Evolutionary conservation across 1,140 invertebrate species (phyloP).

Genomic region (Aricia agestis): DNA sequence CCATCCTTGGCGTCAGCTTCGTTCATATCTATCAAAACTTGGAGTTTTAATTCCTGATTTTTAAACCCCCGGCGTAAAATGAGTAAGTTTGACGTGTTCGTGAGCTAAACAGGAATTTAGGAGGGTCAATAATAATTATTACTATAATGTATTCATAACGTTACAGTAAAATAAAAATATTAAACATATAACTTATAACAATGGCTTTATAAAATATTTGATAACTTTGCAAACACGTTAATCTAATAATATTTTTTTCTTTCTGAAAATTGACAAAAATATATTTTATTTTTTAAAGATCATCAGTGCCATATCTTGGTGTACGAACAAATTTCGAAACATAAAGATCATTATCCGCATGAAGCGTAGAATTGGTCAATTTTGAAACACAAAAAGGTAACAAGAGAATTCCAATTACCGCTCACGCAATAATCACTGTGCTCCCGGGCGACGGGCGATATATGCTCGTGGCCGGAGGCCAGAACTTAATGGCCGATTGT

Average conservation of each 20-base stretch:
- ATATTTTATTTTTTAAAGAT: too few relatives aligned
- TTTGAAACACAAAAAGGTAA: slow-evolving; percentile 14
- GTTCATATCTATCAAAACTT: neutral
- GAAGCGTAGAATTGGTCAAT: slow-evolving; percentile 12
- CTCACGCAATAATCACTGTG: slow-evolving; percentile 5
- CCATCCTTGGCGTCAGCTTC: neutral
- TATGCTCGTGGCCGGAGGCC: neutral
- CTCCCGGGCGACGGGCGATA: neutral
- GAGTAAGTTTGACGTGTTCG: neutral
- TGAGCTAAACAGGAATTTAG: neutral
- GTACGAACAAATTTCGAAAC: neutral
- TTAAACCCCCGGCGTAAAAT: neutral
- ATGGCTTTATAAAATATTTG: too few relatives aligned
- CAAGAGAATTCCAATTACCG: slow-evolving; percentile 13
- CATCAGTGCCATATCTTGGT: neutral
- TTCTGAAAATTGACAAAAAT: too few relatives aligned
- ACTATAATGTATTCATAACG: too few relatives aligned
- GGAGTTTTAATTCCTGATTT: neutral
- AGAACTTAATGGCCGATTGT: slow-evolving; percentile 8
- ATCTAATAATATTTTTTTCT: too few relatives aligned
- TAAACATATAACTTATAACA: too few relatives aligned
- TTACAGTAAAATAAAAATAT: too few relatives aligned
- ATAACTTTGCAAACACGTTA: too few relatives aligned
- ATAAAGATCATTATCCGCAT: neutral
- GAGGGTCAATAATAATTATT: too few relatives aligned